A percentile compares a stretch with the other conserved stretches of the same genome.
phyloP scores from a whole-genome alignment of 2,888 invertebrate species.

The Girardia tigrina region DNA sequence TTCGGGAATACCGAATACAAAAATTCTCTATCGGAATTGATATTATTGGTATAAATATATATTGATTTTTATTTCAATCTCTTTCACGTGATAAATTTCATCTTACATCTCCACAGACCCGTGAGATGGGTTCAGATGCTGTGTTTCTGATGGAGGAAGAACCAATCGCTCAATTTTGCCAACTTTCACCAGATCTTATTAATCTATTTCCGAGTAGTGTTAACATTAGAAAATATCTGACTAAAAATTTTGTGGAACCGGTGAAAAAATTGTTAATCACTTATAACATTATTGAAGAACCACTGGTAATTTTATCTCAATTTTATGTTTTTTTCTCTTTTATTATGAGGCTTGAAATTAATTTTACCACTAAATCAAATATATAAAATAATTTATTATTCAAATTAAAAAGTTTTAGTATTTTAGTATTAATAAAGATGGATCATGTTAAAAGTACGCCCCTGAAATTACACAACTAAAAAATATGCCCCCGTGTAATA shows the following conservation, averaged over 20 bases:
- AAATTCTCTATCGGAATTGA: not conserved
- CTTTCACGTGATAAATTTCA: not conserved
- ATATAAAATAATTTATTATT: too few relatives aligned
- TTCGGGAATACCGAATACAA: not conserved
- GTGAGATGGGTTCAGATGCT: not conserved
- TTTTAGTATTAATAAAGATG: too few relatives aligned
- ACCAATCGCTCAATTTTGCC: not conserved
- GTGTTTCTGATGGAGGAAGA: not conserved
- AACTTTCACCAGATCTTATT: not conserved
- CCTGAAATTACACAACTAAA: too few relatives aligned
- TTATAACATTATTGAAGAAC: not conserved
- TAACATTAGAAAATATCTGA: not conserved
- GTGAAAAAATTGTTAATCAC: not conserved
- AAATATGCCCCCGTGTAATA: too few relatives aligned
- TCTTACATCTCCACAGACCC: too few relatives aligned
- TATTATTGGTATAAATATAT: not conserved
- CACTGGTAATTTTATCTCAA: too few relatives aligned
- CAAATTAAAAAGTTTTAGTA: too few relatives aligned
- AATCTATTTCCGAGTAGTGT: not conserved
- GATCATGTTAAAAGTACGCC: too few relatives aligned
- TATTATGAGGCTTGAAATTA: too few relatives aligned
- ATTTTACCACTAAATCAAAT: too few relatives aligned
- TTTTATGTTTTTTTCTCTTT: too few relatives aligned
- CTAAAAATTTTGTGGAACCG: not conserved
- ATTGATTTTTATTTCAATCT: not conserved